Conservation (phyloP, 1,140 invertebrate genomes). For the Drosophila virilis region DNA sequence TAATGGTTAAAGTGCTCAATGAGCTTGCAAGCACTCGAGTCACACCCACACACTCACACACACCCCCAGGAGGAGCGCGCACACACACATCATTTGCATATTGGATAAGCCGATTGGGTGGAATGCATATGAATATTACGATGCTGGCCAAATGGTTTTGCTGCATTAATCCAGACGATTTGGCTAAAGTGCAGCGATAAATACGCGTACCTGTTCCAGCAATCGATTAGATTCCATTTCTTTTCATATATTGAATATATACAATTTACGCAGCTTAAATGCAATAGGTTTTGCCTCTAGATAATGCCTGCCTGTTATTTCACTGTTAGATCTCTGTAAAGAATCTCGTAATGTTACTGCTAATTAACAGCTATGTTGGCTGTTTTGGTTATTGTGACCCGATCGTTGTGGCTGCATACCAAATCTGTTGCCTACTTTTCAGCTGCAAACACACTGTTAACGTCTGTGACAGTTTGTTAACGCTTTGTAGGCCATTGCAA, state of each 20-base stretch:
- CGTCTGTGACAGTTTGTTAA: too few species aligned
- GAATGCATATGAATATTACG: conserved; percentile 40
- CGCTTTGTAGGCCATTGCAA: too few species aligned
- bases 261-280: neutral
- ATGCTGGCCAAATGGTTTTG: conserved; percentile 19
- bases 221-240: neutral
- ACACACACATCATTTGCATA: conserved; percentile 57
- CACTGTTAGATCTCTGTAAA: neutral
- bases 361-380: too few species aligned
- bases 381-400: too few species aligned
- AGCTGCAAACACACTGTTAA: too few species aligned
- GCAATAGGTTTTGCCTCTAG: neutral
- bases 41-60: conserved; percentile 3
- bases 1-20: conserved; percentile 71
- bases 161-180: conserved; percentile 44
- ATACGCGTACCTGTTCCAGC: conserved; percentile 13
- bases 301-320: neutral
- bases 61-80: neutral
- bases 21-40: conserved; percentile 65
- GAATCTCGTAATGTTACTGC: too few species aligned
- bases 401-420: too few species aligned
- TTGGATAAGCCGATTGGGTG: conserved; percentile 46
- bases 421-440: too few species aligned
- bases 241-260: too few species aligned
- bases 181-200: conserved; percentile 29